Evolutionary conservation across 2,888 invertebrate species (phyloP), one percentile per base, ranked within the genome.

Genomic region (Apamea monoglypha): DNA sequence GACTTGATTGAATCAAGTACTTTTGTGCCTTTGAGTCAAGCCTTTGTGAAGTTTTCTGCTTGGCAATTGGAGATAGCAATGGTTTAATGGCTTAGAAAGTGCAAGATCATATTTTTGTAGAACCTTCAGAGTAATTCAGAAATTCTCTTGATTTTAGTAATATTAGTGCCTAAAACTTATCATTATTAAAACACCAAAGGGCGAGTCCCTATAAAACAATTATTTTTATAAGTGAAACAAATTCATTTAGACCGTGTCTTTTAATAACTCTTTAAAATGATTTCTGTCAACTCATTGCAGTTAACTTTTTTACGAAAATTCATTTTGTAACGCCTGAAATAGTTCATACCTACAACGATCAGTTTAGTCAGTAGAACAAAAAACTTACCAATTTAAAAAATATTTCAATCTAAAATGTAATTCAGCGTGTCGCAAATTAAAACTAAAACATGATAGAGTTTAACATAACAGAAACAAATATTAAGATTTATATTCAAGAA

Each of bases 1-100:
- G 80, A 74, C 16, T 73, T 67, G 72, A 89, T 89, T 66, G 73
- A 84, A 88, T 89, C 83, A 82, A 87, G 78, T 76, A 74, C 86
- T 87, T 86, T 84, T 72, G 71, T 74, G 68, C 77, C 83, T 83
- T 84, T 74, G 66, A 82, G 72, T 72, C 73, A 21, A 66, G 74
- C 73, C 69, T 84, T 79, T 82, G 50, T 72, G 44, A 74, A 59
- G 40, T 76, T 83, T 81, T 77, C 82, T 68, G 73, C 56, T 76
- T 80, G 25, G 29, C 18, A 6, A 40, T 32, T 44, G 7, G 29
- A 66, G 36, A 67, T 59, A 40, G 40, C 16, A 66, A 16, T 66
- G 25, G 36, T 4, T 25, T 16, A 25, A 53, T 66, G 36, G n/a
- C n/a, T 18, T 18, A 10, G 40, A n/a, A 44, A 40, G 8, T 36